phyloP scores from a whole-genome alignment of 2,888 invertebrate genomes.

The Schizaphis graminum region DNA sequence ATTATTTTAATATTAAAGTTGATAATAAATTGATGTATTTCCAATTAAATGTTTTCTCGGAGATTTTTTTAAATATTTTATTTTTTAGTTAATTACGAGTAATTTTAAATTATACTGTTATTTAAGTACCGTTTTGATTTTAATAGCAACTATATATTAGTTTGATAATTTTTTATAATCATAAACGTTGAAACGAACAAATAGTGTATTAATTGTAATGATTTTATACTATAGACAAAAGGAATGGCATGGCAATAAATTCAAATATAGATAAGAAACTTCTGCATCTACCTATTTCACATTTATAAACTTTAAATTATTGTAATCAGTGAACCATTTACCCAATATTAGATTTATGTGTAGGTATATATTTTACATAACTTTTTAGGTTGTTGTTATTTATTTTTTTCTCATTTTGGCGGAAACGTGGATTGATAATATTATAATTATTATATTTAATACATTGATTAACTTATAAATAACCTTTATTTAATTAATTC shows the following conservation, averaged over 20 bases:
- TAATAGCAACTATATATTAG: neutral
- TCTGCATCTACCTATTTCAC: neutral
- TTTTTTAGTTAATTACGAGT: neutral
- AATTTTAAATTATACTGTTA: neutral
- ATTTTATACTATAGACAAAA: neutral
- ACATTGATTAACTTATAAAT: neutral
- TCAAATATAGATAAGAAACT: constrained; percentile 32
- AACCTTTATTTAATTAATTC: neutral
- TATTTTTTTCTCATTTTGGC: neutral
- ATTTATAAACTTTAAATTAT: constrained; percentile 40
- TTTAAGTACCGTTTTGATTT: neutral
- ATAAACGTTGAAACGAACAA: neutral
- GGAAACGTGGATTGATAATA: neutral
- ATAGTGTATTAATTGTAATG: neutral
- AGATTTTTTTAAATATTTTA: neutral
- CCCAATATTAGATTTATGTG: constrained; percentile 46
- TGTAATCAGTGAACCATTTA: constrained; percentile 54
- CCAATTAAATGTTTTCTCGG: neutral
- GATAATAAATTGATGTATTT: neutral
- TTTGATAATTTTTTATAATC: neutral
- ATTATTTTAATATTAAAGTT: neutral
- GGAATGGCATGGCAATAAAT: neutral
- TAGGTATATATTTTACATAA: constrained; percentile 31
- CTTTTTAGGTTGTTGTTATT: constrained; percentile 40
- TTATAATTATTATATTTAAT: neutral